Evolutionary conservation across 1,140 invertebrate species (phyloP).

Genomic region (Adoxophyes honmai): DNA sequence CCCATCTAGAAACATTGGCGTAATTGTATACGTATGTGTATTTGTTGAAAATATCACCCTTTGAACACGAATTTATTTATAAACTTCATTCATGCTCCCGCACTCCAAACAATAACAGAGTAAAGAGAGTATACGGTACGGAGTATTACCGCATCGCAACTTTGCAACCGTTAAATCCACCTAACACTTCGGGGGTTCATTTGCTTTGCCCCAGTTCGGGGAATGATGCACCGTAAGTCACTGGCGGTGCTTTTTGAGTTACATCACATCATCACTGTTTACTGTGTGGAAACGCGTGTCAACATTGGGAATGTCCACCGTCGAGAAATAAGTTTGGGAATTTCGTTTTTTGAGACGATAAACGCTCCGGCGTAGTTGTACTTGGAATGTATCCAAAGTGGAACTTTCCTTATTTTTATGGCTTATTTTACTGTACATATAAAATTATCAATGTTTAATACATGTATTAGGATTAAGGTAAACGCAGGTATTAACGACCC

Average conservation of each 20-base stretch:
- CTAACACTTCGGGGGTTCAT: conserved; percentile 18
- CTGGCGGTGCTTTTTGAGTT: conserved; percentile 18
- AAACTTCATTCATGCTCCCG: conserved; percentile 1
- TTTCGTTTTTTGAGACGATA: too few species aligned
- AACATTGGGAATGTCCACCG: background rate
- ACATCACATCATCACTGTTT: conserved; percentile 17
- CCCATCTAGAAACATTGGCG: too few species aligned
- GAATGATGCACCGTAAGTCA: conserved; percentile 11
- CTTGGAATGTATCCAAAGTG: too few species aligned
- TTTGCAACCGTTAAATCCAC: background rate
- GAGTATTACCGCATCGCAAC: background rate
- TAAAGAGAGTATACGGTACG: too few species aligned
- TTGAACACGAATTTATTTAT: background rate
- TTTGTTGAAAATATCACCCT: conserved; percentile 2
- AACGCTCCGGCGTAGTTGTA: too few species aligned
- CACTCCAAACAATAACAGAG: background rate
- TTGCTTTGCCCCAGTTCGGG: conserved; percentile 28
- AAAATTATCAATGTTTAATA: too few species aligned
- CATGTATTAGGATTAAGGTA: too few species aligned
- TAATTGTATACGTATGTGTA: too few species aligned
- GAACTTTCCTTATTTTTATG: too few species aligned
- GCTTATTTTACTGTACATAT: too few species aligned
- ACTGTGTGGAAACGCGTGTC: conserved; percentile 6
- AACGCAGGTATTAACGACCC: too few species aligned
- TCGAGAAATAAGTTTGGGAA: background rate